Base-by-base conservation (phyloP, 30 jellyfish, hydroid and myxozoan genomes). In the Aurelia coerulea region DNA sequence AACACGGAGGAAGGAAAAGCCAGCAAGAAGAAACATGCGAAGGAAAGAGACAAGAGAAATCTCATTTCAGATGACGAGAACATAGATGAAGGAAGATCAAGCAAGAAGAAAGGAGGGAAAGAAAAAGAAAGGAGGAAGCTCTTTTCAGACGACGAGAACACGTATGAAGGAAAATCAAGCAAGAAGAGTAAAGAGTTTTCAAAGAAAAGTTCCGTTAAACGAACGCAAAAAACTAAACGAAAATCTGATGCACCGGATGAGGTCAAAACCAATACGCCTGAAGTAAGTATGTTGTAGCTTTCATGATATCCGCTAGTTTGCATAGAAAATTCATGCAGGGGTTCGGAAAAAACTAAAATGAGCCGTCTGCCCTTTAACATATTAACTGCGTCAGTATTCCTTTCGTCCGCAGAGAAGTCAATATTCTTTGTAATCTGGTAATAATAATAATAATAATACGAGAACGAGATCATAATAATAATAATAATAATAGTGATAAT, bases 31-130 rank as follows among this genome's bases (percentile, higher is more conserved):
- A 69, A 69, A 62, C 59, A 53, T 3, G 51, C 6, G 51, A 39
- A 3, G 6, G 51, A 39, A 39, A 39, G 0, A 50, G 31, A 11
- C 14, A 58, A 37, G 49, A 12, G 56, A 79, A 65, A 41, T 6
- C 51, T 80, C 17, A 50, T 65, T 32, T 80, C 90, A 41, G 90
- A 80, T 62, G 90, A 80, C 37, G 81, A 31, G 16, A 17, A 68
- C 19, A 49, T 13, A 4, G 52, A 53, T 4, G 81, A 19, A 8
- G 79, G 18, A 11, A 54, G 49, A 66, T 15, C 73, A 39, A 46
- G 49, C 17, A 80, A 80, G 62, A 49, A 32, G n/a, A 69, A 69
- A 62, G 60, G 32, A 0, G 51, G 4, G 51, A 39, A 3, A 39
- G 51, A 39, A 39, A 39, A 0, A 50, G 31, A 11, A 19, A 58